Evolutionary conservation across 2,113 vertebrate species (phyloP), one percentile per base, ranked within the genome.

Genomic region (Equus przewalskii): DNA sequence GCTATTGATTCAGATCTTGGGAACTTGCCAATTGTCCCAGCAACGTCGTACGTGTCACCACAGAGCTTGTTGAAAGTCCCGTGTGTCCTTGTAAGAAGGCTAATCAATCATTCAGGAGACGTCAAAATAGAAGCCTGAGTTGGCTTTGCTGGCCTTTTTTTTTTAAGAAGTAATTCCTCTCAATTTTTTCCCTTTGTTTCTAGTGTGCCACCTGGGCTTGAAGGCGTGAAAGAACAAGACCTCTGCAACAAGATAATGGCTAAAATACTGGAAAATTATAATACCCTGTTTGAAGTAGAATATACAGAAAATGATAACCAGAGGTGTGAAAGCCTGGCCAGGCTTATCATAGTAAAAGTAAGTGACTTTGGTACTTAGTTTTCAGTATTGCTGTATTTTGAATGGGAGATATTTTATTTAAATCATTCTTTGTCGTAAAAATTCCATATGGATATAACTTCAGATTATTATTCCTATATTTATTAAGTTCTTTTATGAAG

Each of bases 201-300:
- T 97, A 99, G 99, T 0, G 99, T 99, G 62, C 97, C 99, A 80
- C 97, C 99, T 58, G 99, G 99, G 89, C 98, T 99, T 73, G 99
- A 99, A 96, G 99, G 99, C 75, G 98, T 99, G 87, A 99, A 98
- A 96, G 99, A 99, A 69, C 99, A 99, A 94, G 99, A 99, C 80
- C 99, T 99, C 97, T 99, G 99, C 95, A 99, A 99, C 98, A 99
- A 99, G 94, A 99, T 99, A 96, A 99, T 99, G 99, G 98, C 98
- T 64, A 99, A 98, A 97, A 98, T 99, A 95, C 99, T 99, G 95
- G 99, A 99, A 98, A 99, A 99, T 98, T 99, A 99, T 97, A 97
- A 94, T 73, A 86, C 94, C 18, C 98, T 99, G 76, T 99, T 99
- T 98, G 99, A 99, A 96, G 69, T 97, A 24, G 98, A 98, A 19